Conservation (phyloP, 2,797 vertebrate genomes). For the Xyrichtys novacula region DNA sequence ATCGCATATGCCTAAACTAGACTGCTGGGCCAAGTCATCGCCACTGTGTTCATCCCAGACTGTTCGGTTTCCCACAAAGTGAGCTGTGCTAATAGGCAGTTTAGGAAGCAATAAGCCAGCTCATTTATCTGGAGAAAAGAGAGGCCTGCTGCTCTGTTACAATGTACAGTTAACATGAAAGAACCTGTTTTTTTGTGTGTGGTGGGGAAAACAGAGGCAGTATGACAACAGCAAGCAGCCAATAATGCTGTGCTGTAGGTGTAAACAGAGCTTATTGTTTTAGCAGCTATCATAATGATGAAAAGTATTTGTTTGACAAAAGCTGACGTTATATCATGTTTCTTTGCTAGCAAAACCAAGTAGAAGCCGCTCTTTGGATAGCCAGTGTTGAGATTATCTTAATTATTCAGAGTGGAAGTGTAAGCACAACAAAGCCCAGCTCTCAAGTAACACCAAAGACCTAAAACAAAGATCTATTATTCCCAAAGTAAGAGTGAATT, state of each 20-base stretch:
- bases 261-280: conserved; percentile 38
- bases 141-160: conserved; percentile 71
- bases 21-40: conserved; percentile 47
- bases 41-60: conserved; percentile 59
- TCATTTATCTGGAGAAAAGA: conserved; percentile 78
- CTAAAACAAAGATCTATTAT: not conserved
- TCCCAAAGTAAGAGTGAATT: not conserved
- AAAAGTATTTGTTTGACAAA: conserved; percentile 24
- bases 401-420: conserved; percentile 13
- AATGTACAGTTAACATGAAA: conserved; percentile 70
- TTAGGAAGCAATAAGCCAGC: conserved; percentile 77
- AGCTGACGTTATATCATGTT: not conserved
- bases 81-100: conserved; percentile 80
- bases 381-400: not conserved
- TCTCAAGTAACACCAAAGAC: not conserved
- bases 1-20: conserved; percentile 49
- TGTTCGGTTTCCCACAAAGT: conserved; percentile 71
- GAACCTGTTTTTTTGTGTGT: conserved; percentile 15
- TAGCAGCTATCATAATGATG: conserved; percentile 29
- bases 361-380: not conserved
- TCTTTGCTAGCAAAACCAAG: conserved; percentile 1
- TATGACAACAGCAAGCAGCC: conserved; percentile 19
- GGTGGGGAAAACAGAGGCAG: conserved; percentile 18
- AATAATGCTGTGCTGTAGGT: conserved; percentile 24
- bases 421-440: not conserved